phyloP scores from a whole-genome alignment of 2,888 invertebrate species.

The Pristionchus exspectatus region DNA sequence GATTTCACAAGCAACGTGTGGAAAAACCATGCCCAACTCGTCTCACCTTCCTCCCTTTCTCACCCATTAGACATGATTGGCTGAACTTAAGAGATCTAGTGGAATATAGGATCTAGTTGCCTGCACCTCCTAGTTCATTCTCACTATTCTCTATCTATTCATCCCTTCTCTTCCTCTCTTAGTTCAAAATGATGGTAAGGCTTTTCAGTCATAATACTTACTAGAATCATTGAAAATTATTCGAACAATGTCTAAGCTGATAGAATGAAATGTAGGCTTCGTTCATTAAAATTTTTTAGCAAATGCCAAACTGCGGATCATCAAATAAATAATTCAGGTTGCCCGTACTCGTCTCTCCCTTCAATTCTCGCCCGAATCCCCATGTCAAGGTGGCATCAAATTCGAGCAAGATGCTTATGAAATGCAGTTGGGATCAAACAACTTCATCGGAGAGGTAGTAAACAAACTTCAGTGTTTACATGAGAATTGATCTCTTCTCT shows the following conservation, averaged over 20 bases:
- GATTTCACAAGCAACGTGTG: background rate
- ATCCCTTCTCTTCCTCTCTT: background rate
- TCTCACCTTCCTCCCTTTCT: constrained; percentile 31
- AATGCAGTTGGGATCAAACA: constrained; percentile 34
- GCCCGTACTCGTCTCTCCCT: constrained; percentile 27
- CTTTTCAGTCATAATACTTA: background rate
- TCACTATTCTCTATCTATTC: background rate
- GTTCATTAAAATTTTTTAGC: too few species aligned
- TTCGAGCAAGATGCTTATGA: constrained; percentile 54
- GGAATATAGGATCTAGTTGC: constrained; percentile 13
- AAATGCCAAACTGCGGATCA: too few species aligned
- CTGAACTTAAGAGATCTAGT: background rate
- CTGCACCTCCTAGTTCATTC: background rate
- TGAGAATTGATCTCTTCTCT: background rate
- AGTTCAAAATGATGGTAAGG: background rate
- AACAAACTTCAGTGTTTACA: background rate
- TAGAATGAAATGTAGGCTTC: too few species aligned
- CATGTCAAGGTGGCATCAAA: constrained; percentile 23
- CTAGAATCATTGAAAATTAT: background rate
- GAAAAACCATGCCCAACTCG: background rate
- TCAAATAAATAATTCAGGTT: too few species aligned
- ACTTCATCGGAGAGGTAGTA: constrained; percentile 44
- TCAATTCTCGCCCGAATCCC: constrained; percentile 40
- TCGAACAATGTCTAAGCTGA: too few species aligned
- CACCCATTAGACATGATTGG: constrained; percentile 24